These are phyloP conservation scores for Meandrusa payeni DNA, from an alignment of 2,888 invertebrate genomes.

Conservation along the genomic window DNA sequence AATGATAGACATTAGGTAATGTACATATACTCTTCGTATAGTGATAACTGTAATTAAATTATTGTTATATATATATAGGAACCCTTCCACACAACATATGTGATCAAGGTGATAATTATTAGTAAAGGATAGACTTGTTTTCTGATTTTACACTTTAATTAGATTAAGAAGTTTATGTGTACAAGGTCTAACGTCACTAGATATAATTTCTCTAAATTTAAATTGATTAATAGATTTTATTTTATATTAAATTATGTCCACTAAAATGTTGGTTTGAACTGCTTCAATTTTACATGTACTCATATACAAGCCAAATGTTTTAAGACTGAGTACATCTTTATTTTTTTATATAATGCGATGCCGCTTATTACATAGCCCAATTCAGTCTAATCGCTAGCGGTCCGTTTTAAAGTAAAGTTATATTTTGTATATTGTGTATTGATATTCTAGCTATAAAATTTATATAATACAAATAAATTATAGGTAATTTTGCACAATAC, in stretches of 20 bases:
- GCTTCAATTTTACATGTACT: constrained; percentile 51
- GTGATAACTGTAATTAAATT: constrained; percentile 23
- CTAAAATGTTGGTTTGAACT: constrained; percentile 26
- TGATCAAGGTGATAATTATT: constrained; percentile 67
- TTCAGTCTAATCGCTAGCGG: too few relatives aligned
- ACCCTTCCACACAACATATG: constrained; percentile 64
- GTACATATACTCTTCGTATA: constrained; percentile 30
- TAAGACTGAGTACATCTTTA: constrained; percentile 75
- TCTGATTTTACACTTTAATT: constrained; percentile 38
- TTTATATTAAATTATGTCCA: constrained; percentile 35
- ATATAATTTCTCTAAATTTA: constrained; percentile 16
- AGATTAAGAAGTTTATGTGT: constrained; percentile 42
- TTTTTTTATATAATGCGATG: constrained; percentile 19
- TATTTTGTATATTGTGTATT: constrained; percentile 5
- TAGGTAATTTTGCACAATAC: too few relatives aligned
- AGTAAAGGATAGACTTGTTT: constrained; percentile 52
- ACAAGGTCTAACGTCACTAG: constrained; percentile 31
- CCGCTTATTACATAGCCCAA: too few relatives aligned
- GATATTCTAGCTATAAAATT: constrained; percentile 6
- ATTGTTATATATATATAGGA: constrained; percentile 28
- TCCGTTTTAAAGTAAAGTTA: neutral
- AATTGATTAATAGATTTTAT: constrained; percentile 17
- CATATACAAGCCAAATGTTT: constrained; percentile 76
- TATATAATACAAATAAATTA: too few relatives aligned
- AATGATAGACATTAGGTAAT: constrained; percentile 72